These are phyloP conservation scores for Brachyalestes nurse DNA, from an alignment of 2,797 vertebrate species.

Conservation along the genomic window DNA sequence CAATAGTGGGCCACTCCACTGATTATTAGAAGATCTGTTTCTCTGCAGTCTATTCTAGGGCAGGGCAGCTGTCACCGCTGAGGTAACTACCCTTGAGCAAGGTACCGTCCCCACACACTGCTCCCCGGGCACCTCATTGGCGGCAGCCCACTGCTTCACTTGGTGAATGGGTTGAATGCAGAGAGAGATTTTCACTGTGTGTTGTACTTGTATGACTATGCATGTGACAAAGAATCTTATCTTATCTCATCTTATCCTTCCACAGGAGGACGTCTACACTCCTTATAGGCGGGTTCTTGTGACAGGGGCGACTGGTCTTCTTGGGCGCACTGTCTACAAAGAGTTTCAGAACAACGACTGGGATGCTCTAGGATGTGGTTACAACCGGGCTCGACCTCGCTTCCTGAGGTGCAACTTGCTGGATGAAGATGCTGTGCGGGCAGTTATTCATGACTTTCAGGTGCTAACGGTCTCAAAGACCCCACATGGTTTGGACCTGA, in stretches of 20 bases:
- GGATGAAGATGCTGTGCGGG: constrained; percentile 84
- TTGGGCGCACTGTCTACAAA: constrained; percentile 89
- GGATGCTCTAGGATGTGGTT: constrained; percentile 86
- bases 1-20: no score
- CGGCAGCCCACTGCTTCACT: no score
- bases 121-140: no score
- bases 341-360: constrained; percentile 88
- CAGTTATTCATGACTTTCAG: constrained; percentile 85
- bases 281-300: constrained; percentile 81
- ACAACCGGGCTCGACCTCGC: constrained; percentile 84
- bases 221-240: no score
- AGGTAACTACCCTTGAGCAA: no score
- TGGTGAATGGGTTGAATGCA: no score
- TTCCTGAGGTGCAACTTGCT: constrained; percentile 89
- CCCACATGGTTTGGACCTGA: background rate
- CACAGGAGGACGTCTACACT: constrained; percentile 82
- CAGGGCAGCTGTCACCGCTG: no score
- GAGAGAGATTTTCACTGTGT: no score
- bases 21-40: no score
- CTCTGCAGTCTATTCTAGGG: no score
- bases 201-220: no score
- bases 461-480: constrained; percentile 70
- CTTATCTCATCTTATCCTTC: background rate
- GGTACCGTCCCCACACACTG: no score
- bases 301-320: constrained; percentile 92